These are phyloP conservation scores for Ceratina calcarata DNA, from an alignment of 1,140 invertebrate species.

Conservation along the genomic window DNA sequence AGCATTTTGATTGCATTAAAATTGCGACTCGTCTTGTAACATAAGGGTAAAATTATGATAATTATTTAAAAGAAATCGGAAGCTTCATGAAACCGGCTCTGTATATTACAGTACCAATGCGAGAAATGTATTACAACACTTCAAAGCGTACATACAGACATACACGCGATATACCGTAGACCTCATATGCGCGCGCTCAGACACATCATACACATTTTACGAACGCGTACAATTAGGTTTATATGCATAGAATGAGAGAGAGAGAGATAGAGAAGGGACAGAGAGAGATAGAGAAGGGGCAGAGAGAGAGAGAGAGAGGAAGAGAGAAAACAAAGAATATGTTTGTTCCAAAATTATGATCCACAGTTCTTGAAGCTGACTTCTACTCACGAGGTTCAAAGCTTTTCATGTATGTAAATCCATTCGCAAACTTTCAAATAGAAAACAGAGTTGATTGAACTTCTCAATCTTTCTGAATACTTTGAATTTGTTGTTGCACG, in stretches of 20 bases:
- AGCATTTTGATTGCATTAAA: background rate
- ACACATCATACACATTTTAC: too few relatives aligned
- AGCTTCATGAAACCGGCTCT: conserved; percentile 19
- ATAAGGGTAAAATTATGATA: background rate
- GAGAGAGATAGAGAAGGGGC: background rate
- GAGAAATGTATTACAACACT: background rate
- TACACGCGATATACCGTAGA: background rate
- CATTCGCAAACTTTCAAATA: conserved; percentile 65
- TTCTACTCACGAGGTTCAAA: conserved; percentile 63
- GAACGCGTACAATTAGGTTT: background rate
- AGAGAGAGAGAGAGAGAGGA: background rate
- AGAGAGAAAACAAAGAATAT: background rate
- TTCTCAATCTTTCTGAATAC: conserved; percentile 61
- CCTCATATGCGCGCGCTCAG: too few relatives aligned
- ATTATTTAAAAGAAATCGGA: conserved; percentile 9
- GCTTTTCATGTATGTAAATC: conserved; percentile 66
- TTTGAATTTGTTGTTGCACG: conserved; percentile 67
- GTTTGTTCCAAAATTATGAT: conserved; percentile 35
- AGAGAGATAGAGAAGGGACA: background rate
- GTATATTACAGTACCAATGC: background rate
- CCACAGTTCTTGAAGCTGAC: conserved; percentile 60
- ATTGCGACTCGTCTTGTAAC: background rate
- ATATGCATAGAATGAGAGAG: background rate
- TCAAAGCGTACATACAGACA: background rate
- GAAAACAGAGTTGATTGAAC: conserved; percentile 64